Percentiles rank a stretch among this genome's conserved stretches.
These are phyloP conservation scores for Argyrosomus japonicus DNA, from an alignment of 2,113 vertebrate species.

Conservation along the genomic window DNA sequence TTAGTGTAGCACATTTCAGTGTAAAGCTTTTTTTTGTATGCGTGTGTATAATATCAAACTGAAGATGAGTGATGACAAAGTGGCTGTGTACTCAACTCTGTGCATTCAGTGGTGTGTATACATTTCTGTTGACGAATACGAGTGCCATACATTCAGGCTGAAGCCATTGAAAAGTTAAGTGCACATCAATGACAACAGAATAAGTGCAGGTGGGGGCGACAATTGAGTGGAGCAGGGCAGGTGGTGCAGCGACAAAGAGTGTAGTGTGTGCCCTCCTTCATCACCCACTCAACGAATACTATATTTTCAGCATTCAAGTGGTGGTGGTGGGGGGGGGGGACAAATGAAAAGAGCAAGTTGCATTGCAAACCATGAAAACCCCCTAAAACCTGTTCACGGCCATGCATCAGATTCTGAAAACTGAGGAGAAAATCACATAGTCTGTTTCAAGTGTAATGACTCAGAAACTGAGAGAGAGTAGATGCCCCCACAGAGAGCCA, in stretches of 20 bases:
- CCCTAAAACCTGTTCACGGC: neutral
- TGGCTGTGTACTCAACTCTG: neutral
- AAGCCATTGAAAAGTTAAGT: conserved; percentile 47
- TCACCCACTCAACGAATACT: conserved; percentile 48
- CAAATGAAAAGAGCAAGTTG: neutral
- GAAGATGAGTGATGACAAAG: neutral
- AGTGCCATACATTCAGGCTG: conserved; percentile 21
- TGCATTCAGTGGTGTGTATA: neutral
- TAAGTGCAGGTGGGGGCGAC: conserved; percentile 23
- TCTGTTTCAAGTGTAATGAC: conserved; percentile 27
- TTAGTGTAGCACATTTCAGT: neutral
- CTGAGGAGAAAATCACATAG: conserved; percentile 7
- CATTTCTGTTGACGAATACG: neutral
- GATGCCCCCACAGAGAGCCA: conserved; percentile 30
- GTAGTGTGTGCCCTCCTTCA: conserved; percentile 26
- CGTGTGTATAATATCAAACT: neutral
- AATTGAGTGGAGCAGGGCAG: conserved; percentile 39
- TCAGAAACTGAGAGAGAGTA: conserved; percentile 18
- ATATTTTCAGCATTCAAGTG: conserved; percentile 31
- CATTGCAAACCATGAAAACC: neutral
- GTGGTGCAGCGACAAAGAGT: conserved; percentile 7
- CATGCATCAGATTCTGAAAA: conserved; percentile 5
- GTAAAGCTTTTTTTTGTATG: neutral
- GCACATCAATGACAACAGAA: conserved; percentile 70
- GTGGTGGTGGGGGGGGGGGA: conserved; percentile 31